Percentiles rank a stretch among this genome's conserved stretches.
These are phyloP conservation scores for Cotesia glomerata DNA, from an alignment of 1,140 invertebrate species.

Conservation along the genomic window DNA sequence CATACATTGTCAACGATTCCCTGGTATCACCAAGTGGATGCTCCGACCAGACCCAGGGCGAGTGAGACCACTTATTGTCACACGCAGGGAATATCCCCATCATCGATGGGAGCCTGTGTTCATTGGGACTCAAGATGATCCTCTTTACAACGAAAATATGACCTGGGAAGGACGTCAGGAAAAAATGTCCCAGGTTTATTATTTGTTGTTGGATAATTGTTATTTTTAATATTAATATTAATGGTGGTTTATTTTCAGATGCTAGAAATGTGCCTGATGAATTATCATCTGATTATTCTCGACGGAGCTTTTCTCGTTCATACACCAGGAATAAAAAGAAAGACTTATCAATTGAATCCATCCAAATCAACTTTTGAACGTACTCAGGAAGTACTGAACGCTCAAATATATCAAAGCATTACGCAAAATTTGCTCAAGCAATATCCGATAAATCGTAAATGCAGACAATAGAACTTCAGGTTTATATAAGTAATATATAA, in stretches of 20 bases:
- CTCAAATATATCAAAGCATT: conserved; percentile 69
- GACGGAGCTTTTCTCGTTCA: conserved; percentile 83
- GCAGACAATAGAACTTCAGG: conserved; percentile 53
- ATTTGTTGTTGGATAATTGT: not conserved
- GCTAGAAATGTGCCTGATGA: conserved; percentile 79
- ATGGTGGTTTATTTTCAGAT: conserved; percentile 64
- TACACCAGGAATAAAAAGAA: conserved; percentile 72
- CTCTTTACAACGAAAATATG: conserved; percentile 79
- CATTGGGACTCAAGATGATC: conserved; percentile 80
- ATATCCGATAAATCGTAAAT: conserved; percentile 67
- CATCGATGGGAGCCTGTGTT: conserved; percentile 85
- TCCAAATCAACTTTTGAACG: conserved; percentile 49
- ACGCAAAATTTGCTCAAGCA: conserved; percentile 66
- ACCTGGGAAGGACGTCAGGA: conserved; percentile 85
- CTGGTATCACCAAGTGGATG: conserved; percentile 74
- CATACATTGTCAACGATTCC: conserved; percentile 78
- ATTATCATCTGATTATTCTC: conserved; percentile 77
- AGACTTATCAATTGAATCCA: conserved; percentile 46
- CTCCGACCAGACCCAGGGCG: conserved; percentile 63
- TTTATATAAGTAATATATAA: not conserved
- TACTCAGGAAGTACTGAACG: conserved; percentile 67
- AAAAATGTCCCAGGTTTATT: conserved; percentile 78
- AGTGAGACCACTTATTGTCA: conserved; percentile 69
- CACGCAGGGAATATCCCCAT: conserved; percentile 73
- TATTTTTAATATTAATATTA: too few relatives aligned